These are phyloP conservation scores for Toxotes lorentzi DNA, from an alignment of 2,797 vertebrate genomes.

Conservation along the genomic window DNA sequence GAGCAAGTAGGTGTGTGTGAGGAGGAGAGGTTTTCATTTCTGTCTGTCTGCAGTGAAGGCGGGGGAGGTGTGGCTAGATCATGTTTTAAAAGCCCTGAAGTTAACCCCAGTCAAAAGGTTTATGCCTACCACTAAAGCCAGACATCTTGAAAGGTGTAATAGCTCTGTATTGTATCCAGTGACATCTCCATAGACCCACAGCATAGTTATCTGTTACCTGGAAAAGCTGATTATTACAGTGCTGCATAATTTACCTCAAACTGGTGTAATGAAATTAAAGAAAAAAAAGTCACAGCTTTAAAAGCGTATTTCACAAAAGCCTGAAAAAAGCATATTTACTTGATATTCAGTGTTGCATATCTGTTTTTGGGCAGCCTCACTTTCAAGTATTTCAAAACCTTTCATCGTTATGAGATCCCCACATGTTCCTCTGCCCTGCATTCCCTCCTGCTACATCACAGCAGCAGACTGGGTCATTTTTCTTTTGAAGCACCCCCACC, in stretches of 20 bases:
- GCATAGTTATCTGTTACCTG: conserved; percentile 7
- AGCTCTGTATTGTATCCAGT: conserved; percentile 63
- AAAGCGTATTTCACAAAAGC: neutral
- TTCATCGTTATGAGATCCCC: conserved; percentile 73
- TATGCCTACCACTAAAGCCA: conserved; percentile 75
- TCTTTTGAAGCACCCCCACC: conserved; percentile 71
- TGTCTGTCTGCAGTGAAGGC: conserved; percentile 59
- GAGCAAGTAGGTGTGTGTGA: conserved; percentile 71
- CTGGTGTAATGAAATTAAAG: neutral
- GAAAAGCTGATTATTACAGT: conserved; percentile 4
- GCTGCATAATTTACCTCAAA: neutral
- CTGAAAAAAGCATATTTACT: conserved; percentile 16
- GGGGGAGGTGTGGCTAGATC: conserved; percentile 65
- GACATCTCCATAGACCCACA: conserved; percentile 54
- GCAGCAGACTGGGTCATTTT: conserved; percentile 74
- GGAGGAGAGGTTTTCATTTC: conserved; percentile 73
- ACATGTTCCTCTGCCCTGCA: conserved; percentile 64
- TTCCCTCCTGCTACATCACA: conserved; percentile 63
- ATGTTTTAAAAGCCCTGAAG: conserved; percentile 83
- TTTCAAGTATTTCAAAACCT: conserved; percentile 17
- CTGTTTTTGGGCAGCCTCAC: conserved; percentile 24
- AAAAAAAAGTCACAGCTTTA: neutral
- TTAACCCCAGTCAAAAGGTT: conserved; percentile 83
- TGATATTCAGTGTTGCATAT: neutral
- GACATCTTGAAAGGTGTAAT: conserved; percentile 67